These are phyloP conservation scores for Campoletis raptor DNA, from an alignment of 2,888 invertebrate genomes.

Conservation along the genomic window DNA sequence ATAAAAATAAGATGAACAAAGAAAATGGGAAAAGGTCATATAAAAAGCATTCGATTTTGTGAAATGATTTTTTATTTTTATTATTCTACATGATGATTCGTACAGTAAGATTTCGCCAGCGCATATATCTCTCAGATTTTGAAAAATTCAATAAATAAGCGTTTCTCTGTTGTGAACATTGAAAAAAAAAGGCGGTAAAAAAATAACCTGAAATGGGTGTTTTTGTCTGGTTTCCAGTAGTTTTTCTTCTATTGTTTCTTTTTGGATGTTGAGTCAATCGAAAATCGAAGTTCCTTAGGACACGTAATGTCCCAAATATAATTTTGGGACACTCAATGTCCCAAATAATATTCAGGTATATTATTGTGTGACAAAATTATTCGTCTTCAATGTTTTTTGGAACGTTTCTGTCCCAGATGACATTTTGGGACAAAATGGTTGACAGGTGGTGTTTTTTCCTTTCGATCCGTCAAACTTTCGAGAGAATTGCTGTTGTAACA, in stretches of 20 bases:
- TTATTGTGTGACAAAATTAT: too few relatives aligned
- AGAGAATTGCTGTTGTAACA: not conserved
- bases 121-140: not conserved
- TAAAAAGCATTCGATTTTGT: not conserved
- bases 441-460: not conserved
- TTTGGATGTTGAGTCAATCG: not conserved
- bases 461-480: not conserved
- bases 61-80: not conserved
- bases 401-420: not conserved
- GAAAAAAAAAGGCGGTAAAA: not conserved
- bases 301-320: not conserved
- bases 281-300: not conserved
- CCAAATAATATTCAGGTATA: not conserved
- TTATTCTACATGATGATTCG: conserved; percentile 3
- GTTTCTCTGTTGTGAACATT: not conserved
- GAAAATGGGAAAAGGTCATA: not conserved
- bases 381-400: too few relatives aligned
- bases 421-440: not conserved
- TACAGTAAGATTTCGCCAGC: conserved; percentile 8
- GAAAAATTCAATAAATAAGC: not conserved
- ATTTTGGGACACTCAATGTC: not conserved
- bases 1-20: not conserved
- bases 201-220: not conserved
- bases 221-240: not conserved
- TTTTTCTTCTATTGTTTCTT: not conserved